phyloP scores from a whole-genome alignment of 2,113 vertebrate genomes.

The Pyxicephalus adspersus region DNA sequence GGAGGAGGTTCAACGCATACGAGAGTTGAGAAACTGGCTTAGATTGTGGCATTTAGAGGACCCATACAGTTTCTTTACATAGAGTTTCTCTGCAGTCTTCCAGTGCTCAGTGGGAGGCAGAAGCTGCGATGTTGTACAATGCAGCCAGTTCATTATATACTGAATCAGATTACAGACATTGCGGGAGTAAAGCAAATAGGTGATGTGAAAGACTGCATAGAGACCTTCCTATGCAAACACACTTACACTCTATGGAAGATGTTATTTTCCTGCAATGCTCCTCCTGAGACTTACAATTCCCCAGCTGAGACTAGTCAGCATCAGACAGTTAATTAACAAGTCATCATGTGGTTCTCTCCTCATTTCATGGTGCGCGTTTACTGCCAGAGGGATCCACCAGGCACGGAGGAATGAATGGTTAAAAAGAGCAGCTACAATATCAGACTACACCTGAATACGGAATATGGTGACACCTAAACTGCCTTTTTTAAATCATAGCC shows the following conservation, averaged over 20 bases:
- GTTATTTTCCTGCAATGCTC: conserved; percentile 52
- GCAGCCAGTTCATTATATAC: conserved; percentile 46
- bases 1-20: too few relatives aligned
- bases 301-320: conserved; percentile 45
- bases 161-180: conserved; percentile 54
- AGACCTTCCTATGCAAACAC: conserved; percentile 47
- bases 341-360: conserved; percentile 38
- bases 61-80: too few relatives aligned
- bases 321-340: conserved; percentile 56
- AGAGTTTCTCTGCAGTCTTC: too few relatives aligned
- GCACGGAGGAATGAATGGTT: background rate
- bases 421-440: background rate
- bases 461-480: background rate
- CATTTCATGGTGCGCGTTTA: conserved; percentile 26
- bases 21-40: too few relatives aligned
- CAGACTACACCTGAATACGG: background rate
- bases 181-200: conserved; percentile 45
- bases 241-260: conserved; percentile 53
- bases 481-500: too few relatives aligned
- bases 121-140: conserved; percentile 3
- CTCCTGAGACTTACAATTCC: conserved; percentile 50
- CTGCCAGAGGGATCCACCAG: conserved; percentile 21
- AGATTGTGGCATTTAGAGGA: too few relatives aligned
- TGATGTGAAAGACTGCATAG: conserved; percentile 40
- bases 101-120: background rate